Evolutionary conservation across 2,113 vertebrate species (phyloP), one percentile per base, ranked within the genome.

Genomic region (Stomatorhinus ivindoensis): DNA sequence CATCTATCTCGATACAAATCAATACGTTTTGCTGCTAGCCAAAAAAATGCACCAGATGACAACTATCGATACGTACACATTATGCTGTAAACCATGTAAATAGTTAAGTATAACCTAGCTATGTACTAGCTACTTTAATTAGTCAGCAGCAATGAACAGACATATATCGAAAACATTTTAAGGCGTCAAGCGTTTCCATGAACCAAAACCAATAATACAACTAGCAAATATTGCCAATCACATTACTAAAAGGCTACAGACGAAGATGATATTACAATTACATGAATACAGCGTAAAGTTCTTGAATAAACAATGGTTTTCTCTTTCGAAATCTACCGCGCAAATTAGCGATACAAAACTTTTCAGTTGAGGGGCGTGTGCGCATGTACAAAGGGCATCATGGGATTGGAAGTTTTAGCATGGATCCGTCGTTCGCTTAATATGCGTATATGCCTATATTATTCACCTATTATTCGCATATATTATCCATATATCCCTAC

Each of bases 391-490:
- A 80, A 73, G 0, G 0, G 93, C 3, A 55, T 93, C 35, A 0
- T 91, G 94, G 94, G 94, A 92, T 3, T 0, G 90, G 93, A 89
- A 91, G 94, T 94, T 89, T 2, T 47, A 31, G 27, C 27, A 13
- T 69, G n/a, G n/a, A 69, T 69, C 9, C 10, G 10, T 31, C 61
- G 27, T 69, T 1, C 61, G n/a, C 8, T 9, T 27, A 65, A 11
- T 65, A 65, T n/a, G n/a, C n/a, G n/a, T n/a, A n/a, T n/a, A n/a
- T n/a, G n/a, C n/a, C n/a, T n/a, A n/a, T n/a, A 27, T 65, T 27
- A 65, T 65, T 27, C 58, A 65, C 42, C 5, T 84, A 47, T 46
- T 84, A 24, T 47, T 42, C 42, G 19, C 82, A 69, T 69, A 69
- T 69, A 69, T 69, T 27, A 31, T 27, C 10, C 61, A 31, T 69